phyloP scores from a whole-genome alignment of 2,113 vertebrate genomes.

The Pelvicachromis taeniatus region DNA sequence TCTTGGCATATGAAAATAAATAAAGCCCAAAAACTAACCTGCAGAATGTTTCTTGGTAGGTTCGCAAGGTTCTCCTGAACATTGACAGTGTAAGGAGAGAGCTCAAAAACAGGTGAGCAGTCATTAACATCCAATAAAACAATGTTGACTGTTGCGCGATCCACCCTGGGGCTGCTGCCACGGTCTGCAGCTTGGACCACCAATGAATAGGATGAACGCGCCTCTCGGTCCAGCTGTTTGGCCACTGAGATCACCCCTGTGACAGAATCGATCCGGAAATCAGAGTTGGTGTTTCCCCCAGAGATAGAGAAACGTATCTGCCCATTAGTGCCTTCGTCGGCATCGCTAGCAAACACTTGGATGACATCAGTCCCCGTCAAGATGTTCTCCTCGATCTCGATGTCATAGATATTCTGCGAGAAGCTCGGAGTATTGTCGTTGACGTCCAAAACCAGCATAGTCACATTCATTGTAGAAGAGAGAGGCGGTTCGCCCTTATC shows the following conservation, averaged over 20 bases:
- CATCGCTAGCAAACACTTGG: conserved; percentile 83
- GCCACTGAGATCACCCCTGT: conserved; percentile 88
- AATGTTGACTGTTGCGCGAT: conserved; percentile 80
- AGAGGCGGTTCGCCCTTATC: conserved; percentile 90
- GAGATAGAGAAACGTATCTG: conserved; percentile 87
- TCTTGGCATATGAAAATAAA: neutral
- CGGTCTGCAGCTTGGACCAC: conserved; percentile 86
- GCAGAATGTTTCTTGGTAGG: conserved; percentile 83
- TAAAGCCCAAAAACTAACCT: conserved; percentile 74
- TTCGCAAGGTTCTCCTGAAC: conserved; percentile 84
- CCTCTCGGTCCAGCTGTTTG: conserved; percentile 87
- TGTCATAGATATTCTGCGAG: conserved; percentile 82
- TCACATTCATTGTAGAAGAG: conserved; percentile 84
- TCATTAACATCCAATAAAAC: conserved; percentile 87
- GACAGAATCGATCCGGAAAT: conserved; percentile 91
- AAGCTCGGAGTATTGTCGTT: conserved; percentile 93
- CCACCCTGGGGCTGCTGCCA: conserved; percentile 83
- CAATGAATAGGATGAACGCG: conserved; percentile 73
- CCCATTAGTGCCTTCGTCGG: conserved; percentile 88
- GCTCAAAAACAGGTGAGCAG: conserved; percentile 85
- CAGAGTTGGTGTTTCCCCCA: conserved; percentile 71
- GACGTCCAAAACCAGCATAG: conserved; percentile 85
- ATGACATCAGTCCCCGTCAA: conserved; percentile 86
- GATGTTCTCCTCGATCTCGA: conserved; percentile 85
- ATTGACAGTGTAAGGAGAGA: conserved; percentile 85